Conservation (phyloP, 2,888 invertebrate species). For the Iphiclides podalirius region DNA sequence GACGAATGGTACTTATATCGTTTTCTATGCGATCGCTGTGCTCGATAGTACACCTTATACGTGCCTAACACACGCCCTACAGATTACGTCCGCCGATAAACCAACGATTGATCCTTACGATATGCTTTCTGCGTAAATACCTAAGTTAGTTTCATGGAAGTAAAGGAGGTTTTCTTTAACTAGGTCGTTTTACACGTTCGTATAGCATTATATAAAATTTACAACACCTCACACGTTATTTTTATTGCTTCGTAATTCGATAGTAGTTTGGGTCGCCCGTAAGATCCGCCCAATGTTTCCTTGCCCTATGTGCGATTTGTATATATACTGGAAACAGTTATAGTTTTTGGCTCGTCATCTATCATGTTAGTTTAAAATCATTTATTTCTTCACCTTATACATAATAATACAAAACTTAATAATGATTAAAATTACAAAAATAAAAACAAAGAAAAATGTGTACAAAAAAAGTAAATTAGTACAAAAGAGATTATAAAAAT, state of each 20-base stretch:
- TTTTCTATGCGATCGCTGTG: conserved; percentile 60
- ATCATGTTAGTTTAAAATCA: no score
- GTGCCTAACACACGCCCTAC: conserved; percentile 72
- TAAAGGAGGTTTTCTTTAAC: conserved; percentile 45
- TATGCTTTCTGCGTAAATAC: conserved; percentile 78
- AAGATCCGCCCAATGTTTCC: background rate
- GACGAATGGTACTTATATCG: conserved; percentile 79
- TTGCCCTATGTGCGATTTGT: no score
- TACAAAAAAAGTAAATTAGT: no score
- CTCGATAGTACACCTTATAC: conserved; percentile 63
- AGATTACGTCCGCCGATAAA: conserved; percentile 70
- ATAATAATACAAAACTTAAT: no score
- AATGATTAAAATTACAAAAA: no score
- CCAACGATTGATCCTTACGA: conserved; percentile 69
- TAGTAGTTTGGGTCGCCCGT: background rate
- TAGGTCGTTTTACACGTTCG: conserved; percentile 32
- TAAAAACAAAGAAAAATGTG: no score
- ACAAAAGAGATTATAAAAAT: no score
- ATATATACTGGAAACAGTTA: no score
- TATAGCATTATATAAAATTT: conserved; percentile 4
- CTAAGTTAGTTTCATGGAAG: conserved; percentile 56
- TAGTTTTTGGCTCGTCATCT: no score
- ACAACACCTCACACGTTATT: conserved; percentile 1
- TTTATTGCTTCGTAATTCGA: background rate
- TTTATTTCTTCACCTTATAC: no score